phyloP scores from a whole-genome alignment of 2,113 vertebrate genomes.

The Coreoperca whiteheadi region DNA sequence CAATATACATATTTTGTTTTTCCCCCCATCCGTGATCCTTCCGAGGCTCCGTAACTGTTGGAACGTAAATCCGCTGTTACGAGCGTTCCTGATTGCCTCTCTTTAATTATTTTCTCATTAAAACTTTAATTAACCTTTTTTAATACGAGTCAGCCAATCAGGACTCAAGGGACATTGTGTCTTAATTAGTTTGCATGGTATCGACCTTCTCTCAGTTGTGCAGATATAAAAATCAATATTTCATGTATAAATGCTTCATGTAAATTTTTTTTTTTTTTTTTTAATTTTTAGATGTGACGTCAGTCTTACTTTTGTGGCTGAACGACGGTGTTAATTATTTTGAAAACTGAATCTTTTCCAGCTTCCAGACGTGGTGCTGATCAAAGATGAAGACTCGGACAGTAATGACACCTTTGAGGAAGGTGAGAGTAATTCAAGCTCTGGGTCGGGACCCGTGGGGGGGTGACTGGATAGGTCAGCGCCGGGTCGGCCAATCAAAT shows the following conservation, averaged over 20 bases:
- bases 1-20: no score
- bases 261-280: no score
- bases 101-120: not conserved
- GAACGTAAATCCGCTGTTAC: not conserved
- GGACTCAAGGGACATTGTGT: not conserved
- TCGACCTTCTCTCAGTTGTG: not conserved
- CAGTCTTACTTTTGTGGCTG: not conserved
- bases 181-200: not conserved
- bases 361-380: slow-evolving; percentile 78
- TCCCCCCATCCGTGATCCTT: no score
- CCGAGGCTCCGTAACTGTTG: no score
- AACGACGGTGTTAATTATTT: not conserved
- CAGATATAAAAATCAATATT: not conserved
- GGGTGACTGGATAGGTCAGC: no score
- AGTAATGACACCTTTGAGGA: slow-evolving; percentile 47
- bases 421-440: slow-evolving; percentile 43
- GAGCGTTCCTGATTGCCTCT: no score
- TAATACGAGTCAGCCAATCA: not conserved
- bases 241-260: not conserved
- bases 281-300: no score
- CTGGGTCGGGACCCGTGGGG: no score
- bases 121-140: not conserved
- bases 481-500: no score
- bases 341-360: slow-evolving; percentile 14
- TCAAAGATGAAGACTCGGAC: slow-evolving; percentile 81